A percentile compares a stretch with the other conserved stretches of the same genome.
Conservation (phyloP, 2,888 invertebrate species). For the Cetonia aurata region DNA sequence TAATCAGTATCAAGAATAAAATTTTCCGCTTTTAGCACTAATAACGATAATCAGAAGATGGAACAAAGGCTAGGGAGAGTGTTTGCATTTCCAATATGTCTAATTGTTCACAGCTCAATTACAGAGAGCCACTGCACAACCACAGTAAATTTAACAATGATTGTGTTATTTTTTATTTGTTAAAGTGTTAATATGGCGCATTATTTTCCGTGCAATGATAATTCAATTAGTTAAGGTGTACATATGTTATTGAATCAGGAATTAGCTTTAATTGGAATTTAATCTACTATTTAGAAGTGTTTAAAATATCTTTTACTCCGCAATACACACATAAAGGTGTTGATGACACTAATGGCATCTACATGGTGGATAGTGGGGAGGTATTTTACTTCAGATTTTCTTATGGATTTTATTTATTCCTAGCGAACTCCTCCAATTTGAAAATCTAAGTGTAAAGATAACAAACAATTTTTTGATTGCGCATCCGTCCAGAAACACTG, state of each 20-base stretch:
- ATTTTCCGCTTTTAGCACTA: conserved; percentile 21
- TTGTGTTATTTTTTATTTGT: conserved; percentile 21
- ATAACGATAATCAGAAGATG: conserved; percentile 12
- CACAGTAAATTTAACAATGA: conserved; percentile 35
- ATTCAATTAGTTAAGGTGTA: conserved; percentile 27
- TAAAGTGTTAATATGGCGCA: conserved; percentile 15
- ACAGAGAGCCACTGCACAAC: conserved; percentile 39
- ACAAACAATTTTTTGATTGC: too few species aligned
- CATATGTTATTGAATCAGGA: conserved; percentile 8
- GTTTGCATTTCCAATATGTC: background rate
- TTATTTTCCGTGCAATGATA: conserved; percentile 31
- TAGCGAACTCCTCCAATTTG: too few species aligned
- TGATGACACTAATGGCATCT: too few species aligned
- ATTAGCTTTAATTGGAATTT: conserved; percentile 24
- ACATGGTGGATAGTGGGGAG: too few species aligned
- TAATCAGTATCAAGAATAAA: background rate
- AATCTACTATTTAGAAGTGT: conserved; percentile 10
- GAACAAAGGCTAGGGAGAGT: background rate
- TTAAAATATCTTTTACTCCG: background rate
- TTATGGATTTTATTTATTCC: too few species aligned
- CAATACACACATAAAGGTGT: too few species aligned
- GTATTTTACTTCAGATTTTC: too few species aligned
- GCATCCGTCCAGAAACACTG: too few species aligned
- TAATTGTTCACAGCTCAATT: conserved; percentile 32
- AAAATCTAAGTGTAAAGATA: too few species aligned